phyloP scores from a whole-genome alignment of 1,140 invertebrate species.

The Proctacanthus coquilletti region DNA sequence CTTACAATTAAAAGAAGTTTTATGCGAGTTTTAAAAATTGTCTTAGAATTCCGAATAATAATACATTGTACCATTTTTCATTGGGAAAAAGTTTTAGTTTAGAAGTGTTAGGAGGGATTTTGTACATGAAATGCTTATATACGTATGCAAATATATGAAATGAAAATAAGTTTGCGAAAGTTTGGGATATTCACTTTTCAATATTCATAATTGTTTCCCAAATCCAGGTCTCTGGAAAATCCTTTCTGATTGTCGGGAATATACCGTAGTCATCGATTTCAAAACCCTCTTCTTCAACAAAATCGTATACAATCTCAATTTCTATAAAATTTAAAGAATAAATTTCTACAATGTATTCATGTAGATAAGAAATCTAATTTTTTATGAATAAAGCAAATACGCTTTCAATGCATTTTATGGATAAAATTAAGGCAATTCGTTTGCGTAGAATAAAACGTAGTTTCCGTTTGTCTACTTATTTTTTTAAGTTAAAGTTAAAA shows the following conservation, averaged over 20 bases:
- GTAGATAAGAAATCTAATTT: no score
- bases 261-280: background rate
- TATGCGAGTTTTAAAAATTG: background rate
- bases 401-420: no score
- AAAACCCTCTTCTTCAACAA: background rate
- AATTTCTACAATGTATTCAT: background rate
- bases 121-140: background rate
- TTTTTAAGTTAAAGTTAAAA: no score
- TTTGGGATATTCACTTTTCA: constrained; percentile 3
- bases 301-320: background rate
- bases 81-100: no score
- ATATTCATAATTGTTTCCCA: constrained; percentile 6
- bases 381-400: no score
- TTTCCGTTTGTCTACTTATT: no score
- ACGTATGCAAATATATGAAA: background rate
- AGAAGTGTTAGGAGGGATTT: no score
- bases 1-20: no score
- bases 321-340: background rate
- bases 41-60: background rate
- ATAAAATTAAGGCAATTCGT: no score
- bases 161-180: background rate
- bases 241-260: constrained; percentile 4
- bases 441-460: no score
- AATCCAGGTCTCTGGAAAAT: constrained; percentile 11
- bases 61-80: no score